Percentiles rank a stretch among this genome's conserved stretches.
These are phyloP conservation scores for Pogonocichla stellata DNA, from an alignment of 2,113 vertebrate genomes.

Conservation along the genomic window DNA sequence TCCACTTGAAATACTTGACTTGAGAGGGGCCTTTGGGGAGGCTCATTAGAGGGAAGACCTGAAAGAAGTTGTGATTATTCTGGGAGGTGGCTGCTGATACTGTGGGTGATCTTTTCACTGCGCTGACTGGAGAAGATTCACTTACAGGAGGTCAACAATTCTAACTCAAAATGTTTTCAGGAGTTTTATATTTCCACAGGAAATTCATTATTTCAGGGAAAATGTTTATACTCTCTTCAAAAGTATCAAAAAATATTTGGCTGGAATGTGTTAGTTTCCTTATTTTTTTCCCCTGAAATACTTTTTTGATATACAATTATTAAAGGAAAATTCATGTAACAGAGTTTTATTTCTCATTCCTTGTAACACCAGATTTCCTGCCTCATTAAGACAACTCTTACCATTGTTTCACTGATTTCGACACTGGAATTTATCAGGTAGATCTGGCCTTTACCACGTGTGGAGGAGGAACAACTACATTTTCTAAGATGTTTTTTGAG, in stretches of 20 bases:
- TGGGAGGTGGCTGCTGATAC: neutral
- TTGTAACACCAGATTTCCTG: neutral
- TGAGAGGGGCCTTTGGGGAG: neutral
- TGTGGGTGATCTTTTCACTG: neutral
- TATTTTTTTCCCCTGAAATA: neutral
- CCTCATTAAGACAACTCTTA: neutral
- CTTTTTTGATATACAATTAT: neutral
- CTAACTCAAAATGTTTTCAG: neutral
- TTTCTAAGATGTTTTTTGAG: neutral
- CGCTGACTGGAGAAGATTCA: neutral
- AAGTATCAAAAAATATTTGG: neutral
- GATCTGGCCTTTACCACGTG: neutral
- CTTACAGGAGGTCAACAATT: neutral
- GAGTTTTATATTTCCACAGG: neutral
- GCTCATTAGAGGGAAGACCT: neutral
- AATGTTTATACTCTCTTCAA: neutral
- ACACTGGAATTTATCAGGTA: neutral
- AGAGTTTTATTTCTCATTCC: neutral
- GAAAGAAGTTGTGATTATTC: constrained; percentile 8
- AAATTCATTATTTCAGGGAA: neutral
- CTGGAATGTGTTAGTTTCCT: neutral
- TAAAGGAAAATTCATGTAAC: neutral
- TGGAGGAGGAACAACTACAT: neutral
- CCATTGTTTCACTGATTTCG: neutral
- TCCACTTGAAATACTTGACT: constrained; percentile 34